These are phyloP conservation scores for Cabera pusaria DNA, from an alignment of 2,888 invertebrate species.

Conservation along the genomic window DNA sequence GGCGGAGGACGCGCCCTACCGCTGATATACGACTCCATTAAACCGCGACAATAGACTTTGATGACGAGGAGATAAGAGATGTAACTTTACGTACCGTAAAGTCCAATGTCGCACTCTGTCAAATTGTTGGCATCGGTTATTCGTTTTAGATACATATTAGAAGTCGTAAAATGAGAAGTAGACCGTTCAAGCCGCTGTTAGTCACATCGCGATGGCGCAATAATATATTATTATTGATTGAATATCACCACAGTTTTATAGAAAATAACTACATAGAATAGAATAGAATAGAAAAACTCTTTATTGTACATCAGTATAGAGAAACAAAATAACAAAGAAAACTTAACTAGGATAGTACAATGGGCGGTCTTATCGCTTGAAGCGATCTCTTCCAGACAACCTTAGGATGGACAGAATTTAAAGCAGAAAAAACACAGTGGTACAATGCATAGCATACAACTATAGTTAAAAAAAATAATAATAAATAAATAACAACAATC, in stretches of 20 bases:
- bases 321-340: no score
- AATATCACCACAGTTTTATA: slow-evolving; percentile 1
- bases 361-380: no score
- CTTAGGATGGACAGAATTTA: no score
- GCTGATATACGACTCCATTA: slow-evolving; percentile 44
- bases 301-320: no score
- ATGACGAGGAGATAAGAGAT: slow-evolving; percentile 24
- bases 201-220: not conserved
- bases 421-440: no score
- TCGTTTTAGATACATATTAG: slow-evolving; percentile 6
- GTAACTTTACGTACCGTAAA: slow-evolving; percentile 15
- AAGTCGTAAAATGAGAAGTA: slow-evolving; percentile 7
- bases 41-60: slow-evolving; percentile 29
- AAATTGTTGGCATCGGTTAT: slow-evolving; percentile 8
- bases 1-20: slow-evolving; percentile 52
- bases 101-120: slow-evolving; percentile 10
- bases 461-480: no score
- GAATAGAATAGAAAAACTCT: no score
- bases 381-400: no score
- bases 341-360: no score
- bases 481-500: no score
- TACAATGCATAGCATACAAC: no score
- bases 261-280: slow-evolving; percentile 1
- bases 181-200: slow-evolving; percentile 3
- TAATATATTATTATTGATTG: slow-evolving; percentile 1